Conservation (phyloP, 2,888 invertebrate genomes). For the Hydrotaea cyrtoneurina region DNA sequence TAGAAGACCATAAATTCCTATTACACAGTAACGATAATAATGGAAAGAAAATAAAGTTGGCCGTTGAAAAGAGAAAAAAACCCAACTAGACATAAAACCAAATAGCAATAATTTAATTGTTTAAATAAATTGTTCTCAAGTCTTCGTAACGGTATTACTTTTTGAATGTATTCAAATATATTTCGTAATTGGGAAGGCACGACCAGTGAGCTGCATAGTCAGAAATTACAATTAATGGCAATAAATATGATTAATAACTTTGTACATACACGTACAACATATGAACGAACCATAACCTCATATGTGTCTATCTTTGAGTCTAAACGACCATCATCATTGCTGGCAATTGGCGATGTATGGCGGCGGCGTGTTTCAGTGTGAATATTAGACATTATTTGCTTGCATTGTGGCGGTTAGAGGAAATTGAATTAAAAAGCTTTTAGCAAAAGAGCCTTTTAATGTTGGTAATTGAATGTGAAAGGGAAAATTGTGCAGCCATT, state of each 20-base stretch:
- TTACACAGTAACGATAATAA: no score
- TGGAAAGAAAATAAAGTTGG: no score
- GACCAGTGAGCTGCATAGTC: no score
- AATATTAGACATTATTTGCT: conserved; percentile 8
- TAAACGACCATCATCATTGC: background rate
- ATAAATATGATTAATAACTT: background rate
- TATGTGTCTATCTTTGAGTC: no score
- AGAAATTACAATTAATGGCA: background rate
- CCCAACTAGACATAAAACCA: no score
- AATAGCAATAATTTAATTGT: no score
- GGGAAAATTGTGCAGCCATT: conserved; percentile 11
- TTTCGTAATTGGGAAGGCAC: no score
- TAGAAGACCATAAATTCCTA: no score
- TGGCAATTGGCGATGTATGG: background rate
- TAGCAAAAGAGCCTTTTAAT: conserved; percentile 31
- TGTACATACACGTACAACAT: background rate
- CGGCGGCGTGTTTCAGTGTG: background rate
- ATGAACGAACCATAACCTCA: background rate
- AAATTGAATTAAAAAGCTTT: conserved; percentile 41
- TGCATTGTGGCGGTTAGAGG: background rate
- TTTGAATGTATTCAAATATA: no score
- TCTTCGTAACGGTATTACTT: no score
- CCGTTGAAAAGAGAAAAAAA: no score
- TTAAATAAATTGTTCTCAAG: no score
- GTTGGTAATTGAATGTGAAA: conserved; percentile 34